These are phyloP conservation scores for Antennarius striatus DNA, from an alignment of 2,113 vertebrate species.

Conservation along the genomic window DNA sequence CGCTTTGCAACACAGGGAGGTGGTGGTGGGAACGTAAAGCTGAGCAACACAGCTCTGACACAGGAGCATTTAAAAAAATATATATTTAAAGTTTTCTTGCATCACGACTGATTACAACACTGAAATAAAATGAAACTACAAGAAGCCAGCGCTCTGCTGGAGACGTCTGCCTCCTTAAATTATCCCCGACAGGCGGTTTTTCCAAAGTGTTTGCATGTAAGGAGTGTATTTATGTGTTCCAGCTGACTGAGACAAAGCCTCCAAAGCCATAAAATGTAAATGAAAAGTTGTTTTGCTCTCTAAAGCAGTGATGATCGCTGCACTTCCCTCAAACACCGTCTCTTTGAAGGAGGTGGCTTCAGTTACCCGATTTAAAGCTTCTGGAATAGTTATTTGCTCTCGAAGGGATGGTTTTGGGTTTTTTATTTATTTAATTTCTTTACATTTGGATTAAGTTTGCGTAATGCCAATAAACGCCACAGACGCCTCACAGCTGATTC, in stretches of 20 bases:
- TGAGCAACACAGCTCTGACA: slow-evolving; percentile 11
- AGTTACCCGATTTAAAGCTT: slow-evolving; percentile 48
- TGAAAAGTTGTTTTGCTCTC: slow-evolving; percentile 6
- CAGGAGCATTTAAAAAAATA: slow-evolving; percentile 4
- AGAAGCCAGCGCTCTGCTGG: background rate
- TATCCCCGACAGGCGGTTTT: slow-evolving; percentile 4
- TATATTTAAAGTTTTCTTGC: slow-evolving; percentile 23
- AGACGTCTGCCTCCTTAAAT: slow-evolving; percentile 32
- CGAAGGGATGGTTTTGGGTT: background rate
- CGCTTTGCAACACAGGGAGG: slow-evolving; percentile 28
- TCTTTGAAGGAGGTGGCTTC: slow-evolving; percentile 43
- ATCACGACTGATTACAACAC: slow-evolving; percentile 27
- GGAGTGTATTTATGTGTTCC: slow-evolving; percentile 14
- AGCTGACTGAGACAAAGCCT: slow-evolving; percentile 10
- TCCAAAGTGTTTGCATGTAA: slow-evolving; percentile 12
- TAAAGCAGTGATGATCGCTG: slow-evolving; percentile 1
- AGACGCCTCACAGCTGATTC: slow-evolving; percentile 2
- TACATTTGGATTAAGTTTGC: background rate
- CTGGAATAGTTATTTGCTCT: slow-evolving; percentile 29
- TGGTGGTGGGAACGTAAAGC: slow-evolving; percentile 24
- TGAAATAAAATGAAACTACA: background rate
- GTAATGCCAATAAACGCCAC: background rate
- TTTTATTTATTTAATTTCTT: background rate
- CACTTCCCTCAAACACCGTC: slow-evolving; percentile 31
- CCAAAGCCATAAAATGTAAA: slow-evolving; percentile 17